A percentile compares a stretch with the other conserved stretches of the same genome.
Conservation (phyloP, 2,888 invertebrate species). For the Tribolium freemani region DNA sequence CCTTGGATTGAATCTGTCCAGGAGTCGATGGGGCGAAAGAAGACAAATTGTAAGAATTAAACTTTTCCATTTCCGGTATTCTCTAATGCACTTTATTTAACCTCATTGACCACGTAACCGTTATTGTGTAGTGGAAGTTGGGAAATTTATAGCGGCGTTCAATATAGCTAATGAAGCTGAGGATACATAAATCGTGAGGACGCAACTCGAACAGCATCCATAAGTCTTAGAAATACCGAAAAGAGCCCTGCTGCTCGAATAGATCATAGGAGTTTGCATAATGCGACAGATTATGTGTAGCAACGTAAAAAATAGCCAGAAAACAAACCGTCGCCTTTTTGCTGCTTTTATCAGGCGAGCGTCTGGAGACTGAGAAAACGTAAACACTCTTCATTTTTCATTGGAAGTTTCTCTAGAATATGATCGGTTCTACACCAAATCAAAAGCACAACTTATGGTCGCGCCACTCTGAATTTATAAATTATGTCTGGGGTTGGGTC, state of each 20-base stretch:
- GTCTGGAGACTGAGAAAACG: conserved; percentile 45
- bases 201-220: conserved; percentile 51
- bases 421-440: conserved; percentile 48
- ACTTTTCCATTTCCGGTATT: conserved; percentile 63
- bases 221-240: conserved; percentile 55
- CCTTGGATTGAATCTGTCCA: conserved; percentile 53
- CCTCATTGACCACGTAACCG: conserved; percentile 65
- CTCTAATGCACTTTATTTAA: conserved; percentile 65
- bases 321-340: conserved; percentile 45
- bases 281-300: conserved; percentile 45
- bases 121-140: conserved; percentile 64
- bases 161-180: conserved; percentile 67
- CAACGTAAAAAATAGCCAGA: conserved; percentile 43
- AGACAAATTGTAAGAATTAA: conserved; percentile 64
- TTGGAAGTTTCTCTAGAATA: conserved; percentile 50
- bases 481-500: conserved; percentile 24
- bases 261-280: conserved; percentile 50
- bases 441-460: conserved; percentile 34
- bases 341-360: conserved; percentile 43
- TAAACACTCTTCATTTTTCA: conserved; percentile 53
- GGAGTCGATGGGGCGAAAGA: conserved; percentile 57
- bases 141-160: conserved; percentile 66
- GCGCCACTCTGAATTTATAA: conserved; percentile 33
- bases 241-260: conserved; percentile 50
- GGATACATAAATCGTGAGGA: conserved; percentile 63